Conservation (phyloP, 1,140 invertebrate genomes). For the Mercenaria mercenaria region DNA sequence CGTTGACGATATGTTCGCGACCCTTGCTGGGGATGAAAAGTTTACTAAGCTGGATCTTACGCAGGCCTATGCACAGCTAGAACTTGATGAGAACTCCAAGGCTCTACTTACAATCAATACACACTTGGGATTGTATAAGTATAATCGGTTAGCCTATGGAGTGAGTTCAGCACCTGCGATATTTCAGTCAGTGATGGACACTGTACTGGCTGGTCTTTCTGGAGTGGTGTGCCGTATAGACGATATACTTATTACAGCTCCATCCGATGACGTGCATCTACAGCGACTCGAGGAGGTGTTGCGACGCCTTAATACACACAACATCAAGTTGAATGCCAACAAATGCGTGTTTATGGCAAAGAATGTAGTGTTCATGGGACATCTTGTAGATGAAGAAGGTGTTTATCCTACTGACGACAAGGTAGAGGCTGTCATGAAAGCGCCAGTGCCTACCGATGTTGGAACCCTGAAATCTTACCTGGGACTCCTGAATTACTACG, state of each 20-base stretch:
- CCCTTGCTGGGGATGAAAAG: constrained; percentile 63
- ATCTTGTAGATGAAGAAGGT: constrained; percentile 42
- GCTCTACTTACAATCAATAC: constrained; percentile 81
- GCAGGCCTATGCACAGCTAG: constrained; percentile 79
- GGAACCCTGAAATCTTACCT: constrained; percentile 52
- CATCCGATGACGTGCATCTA: background rate
- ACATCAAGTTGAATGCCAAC: background rate
- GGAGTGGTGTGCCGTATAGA: constrained; percentile 51
- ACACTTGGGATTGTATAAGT: constrained; percentile 85
- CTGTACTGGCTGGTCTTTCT: constrained; percentile 35
- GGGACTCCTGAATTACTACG: constrained; percentile 65
- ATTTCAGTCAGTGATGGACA: constrained; percentile 86
- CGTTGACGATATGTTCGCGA: constrained; percentile 63
- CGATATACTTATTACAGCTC: constrained; percentile 62
- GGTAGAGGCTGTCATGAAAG: background rate
- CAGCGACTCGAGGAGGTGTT: constrained; percentile 40
- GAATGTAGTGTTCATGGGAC: constrained; percentile 33
- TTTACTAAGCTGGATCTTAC: constrained; percentile 80
- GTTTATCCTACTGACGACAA: constrained; percentile 50
- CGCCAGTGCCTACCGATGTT: constrained; percentile 39
- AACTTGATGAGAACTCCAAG: constrained; percentile 75
- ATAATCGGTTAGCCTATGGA: constrained; percentile 86
- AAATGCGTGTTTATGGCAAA: constrained; percentile 25
- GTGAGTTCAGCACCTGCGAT: constrained; percentile 86
- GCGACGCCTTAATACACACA: background rate